phyloP scores from a whole-genome alignment of 2,797 vertebrate genomes.

The Fundulus diaphanus region DNA sequence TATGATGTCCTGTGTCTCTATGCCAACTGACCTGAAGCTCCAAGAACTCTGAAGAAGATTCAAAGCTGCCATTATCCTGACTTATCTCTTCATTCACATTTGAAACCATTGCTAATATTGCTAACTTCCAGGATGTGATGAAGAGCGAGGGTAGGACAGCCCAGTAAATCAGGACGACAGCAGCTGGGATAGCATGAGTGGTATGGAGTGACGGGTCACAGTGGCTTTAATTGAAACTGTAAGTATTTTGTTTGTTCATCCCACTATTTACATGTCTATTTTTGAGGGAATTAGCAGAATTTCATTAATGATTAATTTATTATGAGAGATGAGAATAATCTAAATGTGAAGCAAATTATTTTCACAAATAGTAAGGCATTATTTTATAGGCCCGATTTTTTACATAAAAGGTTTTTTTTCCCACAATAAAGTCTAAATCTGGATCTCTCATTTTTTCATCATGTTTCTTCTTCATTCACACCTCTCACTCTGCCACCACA shows the following conservation, averaged over 20 bases:
- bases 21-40: slow-evolving; percentile 23
- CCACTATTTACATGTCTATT: slow-evolving; percentile 30
- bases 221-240: slow-evolving; percentile 64
- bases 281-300: slow-evolving; percentile 45
- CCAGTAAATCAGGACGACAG: slow-evolving; percentile 18
- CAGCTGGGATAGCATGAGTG: slow-evolving; percentile 39
- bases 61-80: not conserved
- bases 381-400: slow-evolving; percentile 45
- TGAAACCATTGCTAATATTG: too few species aligned
- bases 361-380: slow-evolving; percentile 27
- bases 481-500: slow-evolving; percentile 45
- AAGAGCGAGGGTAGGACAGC: slow-evolving; percentile 34
- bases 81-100: slow-evolving; percentile 32
- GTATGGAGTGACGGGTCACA: slow-evolving; percentile 64
- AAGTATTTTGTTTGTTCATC: slow-evolving; percentile 56
- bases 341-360: slow-evolving; percentile 11
- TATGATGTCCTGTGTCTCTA: slow-evolving; percentile 20
- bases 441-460: slow-evolving; percentile 37
- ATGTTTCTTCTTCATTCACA: slow-evolving; percentile 41
- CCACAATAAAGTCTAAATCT: slow-evolving; percentile 55
- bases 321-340: not conserved
- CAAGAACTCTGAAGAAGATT: slow-evolving; percentile 10
- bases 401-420: slow-evolving; percentile 30
- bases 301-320: too few species aligned
- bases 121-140: slow-evolving; percentile 57